These are phyloP conservation scores for Eriosoma lanigerum DNA, from an alignment of 1,140 invertebrate genomes.

Conservation along the genomic window DNA sequence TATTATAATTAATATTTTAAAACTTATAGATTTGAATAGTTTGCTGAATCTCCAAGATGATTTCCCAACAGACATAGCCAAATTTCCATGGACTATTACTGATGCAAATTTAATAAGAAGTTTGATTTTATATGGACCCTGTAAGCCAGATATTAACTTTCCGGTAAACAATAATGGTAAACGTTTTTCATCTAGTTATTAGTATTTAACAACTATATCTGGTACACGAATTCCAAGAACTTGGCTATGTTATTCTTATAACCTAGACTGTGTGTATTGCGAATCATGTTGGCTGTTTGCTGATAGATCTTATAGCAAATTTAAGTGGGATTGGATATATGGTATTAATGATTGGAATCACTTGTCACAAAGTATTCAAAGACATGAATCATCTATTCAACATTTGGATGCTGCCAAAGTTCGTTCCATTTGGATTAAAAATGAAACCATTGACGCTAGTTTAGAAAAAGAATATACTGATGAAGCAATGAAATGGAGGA, in stretches of 20 bases:
- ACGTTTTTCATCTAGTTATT: not conserved
- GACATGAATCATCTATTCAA: constrained; percentile 15
- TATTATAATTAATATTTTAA: constrained; percentile 4
- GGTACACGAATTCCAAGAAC: constrained; percentile 14
- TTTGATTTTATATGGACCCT: not conserved
- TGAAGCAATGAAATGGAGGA: constrained; percentile 9
- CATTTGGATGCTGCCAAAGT: not conserved
- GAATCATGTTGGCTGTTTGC: constrained; percentile 12
- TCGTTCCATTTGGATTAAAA: not conserved
- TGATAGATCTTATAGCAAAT: constrained; percentile 4
- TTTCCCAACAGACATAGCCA: not conserved
- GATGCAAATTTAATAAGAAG: constrained; percentile 16
- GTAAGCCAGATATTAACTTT: constrained; percentile 13
- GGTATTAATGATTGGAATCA: constrained; percentile 1
- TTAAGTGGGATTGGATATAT: constrained; percentile 12
- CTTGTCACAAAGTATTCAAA: constrained; percentile 13
- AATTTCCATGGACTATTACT: constrained; percentile 16
- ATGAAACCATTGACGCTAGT: not conserved
- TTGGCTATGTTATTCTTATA: constrained; percentile 8
- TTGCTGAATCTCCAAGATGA: not conserved
- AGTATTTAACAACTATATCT: not conserved
- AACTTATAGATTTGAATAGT: not conserved
- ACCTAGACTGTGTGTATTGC: constrained; percentile 2
- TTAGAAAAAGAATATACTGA: constrained; percentile 14
- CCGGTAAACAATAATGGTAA: not conserved